A percentile compares a stretch with the other conserved stretches of the same genome.
Evolutionary conservation across 1,140 invertebrate species (phyloP).

Genomic region (Calliopsis andreniformis): DNA sequence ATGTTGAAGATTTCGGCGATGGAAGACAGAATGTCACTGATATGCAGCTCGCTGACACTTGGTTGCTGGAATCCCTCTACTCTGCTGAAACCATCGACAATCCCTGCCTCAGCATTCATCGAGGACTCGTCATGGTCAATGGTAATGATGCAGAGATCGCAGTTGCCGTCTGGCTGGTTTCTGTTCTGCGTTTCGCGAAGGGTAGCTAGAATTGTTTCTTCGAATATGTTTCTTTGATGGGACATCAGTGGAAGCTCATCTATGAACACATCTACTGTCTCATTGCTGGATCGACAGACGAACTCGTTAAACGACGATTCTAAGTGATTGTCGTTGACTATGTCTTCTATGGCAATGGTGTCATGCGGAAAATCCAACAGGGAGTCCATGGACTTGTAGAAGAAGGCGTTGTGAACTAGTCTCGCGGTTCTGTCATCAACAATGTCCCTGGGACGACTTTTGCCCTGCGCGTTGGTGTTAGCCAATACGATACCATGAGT

Average conservation of each 20-base stretch:
- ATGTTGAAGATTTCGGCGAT: background rate
- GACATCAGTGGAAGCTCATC: background rate
- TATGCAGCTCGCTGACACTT: background rate
- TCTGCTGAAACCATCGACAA: background rate
- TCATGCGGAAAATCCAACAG: background rate
- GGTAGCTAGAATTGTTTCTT: background rate
- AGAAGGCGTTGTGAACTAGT: conserved; percentile 44
- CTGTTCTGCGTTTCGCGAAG: background rate
- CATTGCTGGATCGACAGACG: background rate
- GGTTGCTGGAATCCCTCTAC: background rate
- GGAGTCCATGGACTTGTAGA: conserved; percentile 5
- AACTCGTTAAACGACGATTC: background rate
- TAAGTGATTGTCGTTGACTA: background rate
- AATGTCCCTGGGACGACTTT: conserved; percentile 30
- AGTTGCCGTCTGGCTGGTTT: background rate
- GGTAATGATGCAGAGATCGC: conserved; percentile 15
- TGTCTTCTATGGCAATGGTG: background rate
- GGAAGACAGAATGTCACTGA: background rate
- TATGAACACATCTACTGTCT: background rate
- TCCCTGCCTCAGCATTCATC: background rate
- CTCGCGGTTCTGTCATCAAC: conserved; percentile 26
- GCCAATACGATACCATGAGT: conserved; percentile 21
- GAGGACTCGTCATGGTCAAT: background rate
- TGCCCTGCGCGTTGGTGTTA: conserved; percentile 15
- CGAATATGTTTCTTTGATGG: background rate